Conservation (phyloP, 2,888 invertebrate species). For the Pandemis cinnamomeana region DNA sequence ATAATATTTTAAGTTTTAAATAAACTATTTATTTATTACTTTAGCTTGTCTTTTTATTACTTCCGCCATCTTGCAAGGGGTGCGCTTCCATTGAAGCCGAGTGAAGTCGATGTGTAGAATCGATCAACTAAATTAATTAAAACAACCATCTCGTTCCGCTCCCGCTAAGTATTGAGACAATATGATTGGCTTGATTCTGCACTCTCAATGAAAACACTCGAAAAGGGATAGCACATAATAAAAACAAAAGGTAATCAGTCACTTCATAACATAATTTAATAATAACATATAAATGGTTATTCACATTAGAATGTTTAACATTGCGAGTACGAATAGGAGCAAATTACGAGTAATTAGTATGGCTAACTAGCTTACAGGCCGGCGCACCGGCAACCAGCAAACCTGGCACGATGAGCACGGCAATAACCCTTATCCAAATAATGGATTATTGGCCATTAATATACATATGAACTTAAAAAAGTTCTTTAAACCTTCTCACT, state of each 20-base stretch:
- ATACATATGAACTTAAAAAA: background rate
- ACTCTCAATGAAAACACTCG: no score
- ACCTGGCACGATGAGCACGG: background rate
- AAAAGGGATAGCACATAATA: background rate
- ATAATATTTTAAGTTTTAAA: constrained; percentile 50
- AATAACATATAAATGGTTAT: constrained; percentile 55
- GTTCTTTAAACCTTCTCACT: background rate
- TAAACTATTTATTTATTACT: constrained; percentile 52
- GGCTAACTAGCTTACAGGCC: constrained; percentile 27
- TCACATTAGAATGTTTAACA: constrained; percentile 64
- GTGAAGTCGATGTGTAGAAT: no score
- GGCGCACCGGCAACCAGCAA: constrained; percentile 15
- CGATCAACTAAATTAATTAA: no score
- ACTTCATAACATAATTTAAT: constrained; percentile 40
- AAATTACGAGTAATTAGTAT: constrained; percentile 46
- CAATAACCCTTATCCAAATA: background rate
- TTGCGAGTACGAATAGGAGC: constrained; percentile 52
- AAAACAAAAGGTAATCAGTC: background rate
- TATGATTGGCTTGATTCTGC: no score
- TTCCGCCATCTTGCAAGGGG: no score
- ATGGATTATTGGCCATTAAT: background rate
- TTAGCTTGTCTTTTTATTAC: background rate
- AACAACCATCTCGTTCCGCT: no score
- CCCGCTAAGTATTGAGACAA: no score
- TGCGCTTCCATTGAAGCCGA: no score